These are phyloP conservation scores for Beroe forskalii DNA, from an alignment of 37 sponge, comb jelly and placozoan genomes.

Conservation along the genomic window DNA sequence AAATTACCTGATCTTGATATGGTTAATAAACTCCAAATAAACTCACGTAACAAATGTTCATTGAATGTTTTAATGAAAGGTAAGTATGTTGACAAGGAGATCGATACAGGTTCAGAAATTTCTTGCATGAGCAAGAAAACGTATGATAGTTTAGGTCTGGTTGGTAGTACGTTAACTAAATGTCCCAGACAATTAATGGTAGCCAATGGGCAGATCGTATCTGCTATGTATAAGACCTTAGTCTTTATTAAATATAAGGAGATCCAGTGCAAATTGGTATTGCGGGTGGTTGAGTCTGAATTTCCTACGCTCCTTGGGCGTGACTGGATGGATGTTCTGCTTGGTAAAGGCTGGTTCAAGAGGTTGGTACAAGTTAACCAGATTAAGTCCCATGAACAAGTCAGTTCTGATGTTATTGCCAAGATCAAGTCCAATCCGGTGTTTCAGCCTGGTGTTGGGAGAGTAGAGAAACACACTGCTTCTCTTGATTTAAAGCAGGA, in stretches of 20 bases:
- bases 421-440: neutral
- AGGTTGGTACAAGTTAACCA: neutral
- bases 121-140: neutral
- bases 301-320: slow-evolving; percentile 22
- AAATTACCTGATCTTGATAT: neutral
- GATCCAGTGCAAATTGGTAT: neutral
- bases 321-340: slow-evolving; percentile 33
- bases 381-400: neutral
- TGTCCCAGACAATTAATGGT: slow-evolving; percentile 16
- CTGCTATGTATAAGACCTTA: neutral
- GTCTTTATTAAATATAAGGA: slow-evolving; percentile 6
- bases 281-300: slow-evolving; percentile 27
- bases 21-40: neutral
- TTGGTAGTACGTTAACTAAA: slow-evolving; percentile 24
- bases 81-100: neutral
- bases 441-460: neutral
- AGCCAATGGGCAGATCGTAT: neutral
- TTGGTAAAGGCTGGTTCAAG: slow-evolving; percentile 8
- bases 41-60: slow-evolving; percentile 51
- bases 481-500: neutral
- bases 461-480: neutral
- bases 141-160: neutral
- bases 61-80: slow-evolving; percentile 14
- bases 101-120: slow-evolving; percentile 46
- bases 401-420: neutral